Evolutionary conservation across 2,888 invertebrate species (phyloP), one percentile per base, ranked within the genome.

Genomic region (Holacanthella duospinosa): DNA sequence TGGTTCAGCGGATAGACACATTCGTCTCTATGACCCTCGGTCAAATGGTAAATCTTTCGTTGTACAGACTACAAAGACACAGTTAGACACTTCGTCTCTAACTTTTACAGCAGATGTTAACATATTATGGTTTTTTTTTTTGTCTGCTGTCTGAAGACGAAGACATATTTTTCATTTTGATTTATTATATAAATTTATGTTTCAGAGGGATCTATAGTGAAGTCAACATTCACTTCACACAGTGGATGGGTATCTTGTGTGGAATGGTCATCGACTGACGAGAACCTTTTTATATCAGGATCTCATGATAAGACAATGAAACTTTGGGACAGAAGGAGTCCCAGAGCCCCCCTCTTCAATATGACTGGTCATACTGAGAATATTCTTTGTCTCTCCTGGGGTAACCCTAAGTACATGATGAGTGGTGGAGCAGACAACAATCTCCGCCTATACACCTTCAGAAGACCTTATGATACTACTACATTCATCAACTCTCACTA

Each of bases 351-450:
- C 0, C 80, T 99, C 0, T 99, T 88, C 77, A 93, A 97, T 76
- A 80, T 99, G 73, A 84, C 86, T 61, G 96, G 96, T 0, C 97
- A 97, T 76, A 88, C 91, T 74, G 95, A 94, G 75, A 93, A 92
- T 78, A 88, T 93, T 4, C 80, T 99, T 59, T 88, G 89, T 76
- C 90, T 92, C 71, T 92, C 95, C 79, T 99, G 97, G 96, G 87
- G 92, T 1, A 86, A 89, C 78, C 86, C 88, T 0, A 82, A 87
- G 60, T 83, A 87, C 60, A 85, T 99, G 68, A 82, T 94, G 65
- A 95, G 94, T 64, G 97, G 96, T 36, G 89, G 93, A 16, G 86
- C 89, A 43, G 99, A 99, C 78, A 93, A 93, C 78, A 87, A 90
- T 54, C 83, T 99, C 60, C 86, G 95, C 78, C 85, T 93, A 77